Conservation (phyloP, 2,797 vertebrate species). For the Channa striata region DNA sequence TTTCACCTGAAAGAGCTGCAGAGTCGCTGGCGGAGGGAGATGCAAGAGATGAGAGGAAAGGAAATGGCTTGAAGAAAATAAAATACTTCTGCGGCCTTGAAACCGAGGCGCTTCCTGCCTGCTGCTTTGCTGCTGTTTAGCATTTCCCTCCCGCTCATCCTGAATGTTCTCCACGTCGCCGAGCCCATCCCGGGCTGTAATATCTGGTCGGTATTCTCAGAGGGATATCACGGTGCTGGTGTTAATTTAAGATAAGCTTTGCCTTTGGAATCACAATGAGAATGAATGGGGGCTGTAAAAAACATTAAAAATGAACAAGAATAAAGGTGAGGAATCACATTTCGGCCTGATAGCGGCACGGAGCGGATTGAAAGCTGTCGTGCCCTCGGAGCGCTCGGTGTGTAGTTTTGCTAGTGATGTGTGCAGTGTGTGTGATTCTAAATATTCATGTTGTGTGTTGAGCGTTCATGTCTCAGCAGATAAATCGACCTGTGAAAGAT, state of each 20-base stretch:
- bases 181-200: constrained; percentile 57
- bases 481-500: constrained; percentile 58
- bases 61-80: neutral
- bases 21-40: neutral
- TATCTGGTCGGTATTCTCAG: constrained; percentile 64
- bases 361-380: constrained; percentile 52
- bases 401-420: constrained; percentile 36
- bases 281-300: constrained; percentile 61
- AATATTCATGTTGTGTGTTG: constrained; percentile 58
- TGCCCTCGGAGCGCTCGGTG: constrained; percentile 40
- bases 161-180: constrained; percentile 57
- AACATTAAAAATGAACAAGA: constrained; percentile 60
- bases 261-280: constrained; percentile 73
- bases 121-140: constrained; percentile 20
- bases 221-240: constrained; percentile 63
- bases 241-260: constrained; percentile 73
- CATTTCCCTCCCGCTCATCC: constrained; percentile 35
- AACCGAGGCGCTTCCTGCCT: constrained; percentile 3
- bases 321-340: constrained; percentile 71
- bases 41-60: neutral
- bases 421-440: constrained; percentile 38
- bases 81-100: constrained; percentile 17
- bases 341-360: constrained; percentile 57
- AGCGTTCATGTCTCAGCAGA: constrained; percentile 53
- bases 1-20: constrained; percentile 19